Evolutionary conservation across 1,140 invertebrate genomes (phyloP).

Genomic region (Linepithema humile): DNA sequence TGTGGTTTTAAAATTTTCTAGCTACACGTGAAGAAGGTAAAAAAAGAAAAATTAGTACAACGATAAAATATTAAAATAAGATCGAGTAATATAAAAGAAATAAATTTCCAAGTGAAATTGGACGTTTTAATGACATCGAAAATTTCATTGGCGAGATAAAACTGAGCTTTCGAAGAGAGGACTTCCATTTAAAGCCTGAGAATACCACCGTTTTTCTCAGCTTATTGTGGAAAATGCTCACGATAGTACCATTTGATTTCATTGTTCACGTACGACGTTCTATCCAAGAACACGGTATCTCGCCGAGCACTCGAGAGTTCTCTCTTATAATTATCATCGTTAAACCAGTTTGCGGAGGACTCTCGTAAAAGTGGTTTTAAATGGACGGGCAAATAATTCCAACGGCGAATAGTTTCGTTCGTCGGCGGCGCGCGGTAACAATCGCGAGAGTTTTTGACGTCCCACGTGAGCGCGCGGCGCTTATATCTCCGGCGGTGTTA

Average conservation of each 20-base stretch:
- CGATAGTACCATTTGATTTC: constrained; percentile 43
- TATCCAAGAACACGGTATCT: background rate
- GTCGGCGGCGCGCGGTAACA: constrained; percentile 12
- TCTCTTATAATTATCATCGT: constrained; percentile 53
- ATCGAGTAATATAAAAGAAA: constrained; percentile 3
- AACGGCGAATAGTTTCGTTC: background rate
- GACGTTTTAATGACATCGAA: constrained; percentile 9
- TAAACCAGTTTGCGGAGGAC: constrained; percentile 16
- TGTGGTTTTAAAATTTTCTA: background rate
- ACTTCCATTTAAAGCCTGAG: constrained; percentile 3
- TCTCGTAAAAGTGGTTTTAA: constrained; percentile 33
- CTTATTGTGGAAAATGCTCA: constrained; percentile 14
- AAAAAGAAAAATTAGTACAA: background rate
- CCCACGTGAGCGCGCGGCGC: background rate
- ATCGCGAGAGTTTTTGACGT: constrained; percentile 33
- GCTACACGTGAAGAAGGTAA: too few species aligned
- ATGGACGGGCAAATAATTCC: constrained; percentile 23
- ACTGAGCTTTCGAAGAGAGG: background rate
- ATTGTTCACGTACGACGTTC: constrained; percentile 28
- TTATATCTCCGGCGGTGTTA: constrained; percentile 20
- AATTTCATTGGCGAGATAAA: constrained; percentile 3
- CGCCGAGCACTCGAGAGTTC: background rate
- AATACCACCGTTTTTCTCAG: constrained; percentile 7
- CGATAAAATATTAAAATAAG: background rate
- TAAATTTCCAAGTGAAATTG: constrained; percentile 8